phyloP scores from a whole-genome alignment of 2,797 vertebrate genomes.

The Girardinus metallicus region DNA sequence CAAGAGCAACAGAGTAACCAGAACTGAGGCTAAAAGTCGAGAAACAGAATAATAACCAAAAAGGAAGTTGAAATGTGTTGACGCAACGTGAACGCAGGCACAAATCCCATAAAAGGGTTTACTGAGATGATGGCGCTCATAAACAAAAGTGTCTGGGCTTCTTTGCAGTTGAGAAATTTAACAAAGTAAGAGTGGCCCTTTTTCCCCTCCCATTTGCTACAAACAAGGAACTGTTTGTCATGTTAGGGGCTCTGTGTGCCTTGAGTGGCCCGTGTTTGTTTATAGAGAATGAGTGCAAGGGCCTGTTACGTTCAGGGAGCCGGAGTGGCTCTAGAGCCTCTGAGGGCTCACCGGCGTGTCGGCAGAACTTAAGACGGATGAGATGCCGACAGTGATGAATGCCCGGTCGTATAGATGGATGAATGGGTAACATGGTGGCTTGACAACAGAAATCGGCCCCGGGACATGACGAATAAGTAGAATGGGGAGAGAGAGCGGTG shows the following conservation, averaged over 20 bases:
- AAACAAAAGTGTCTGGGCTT: slow-evolving; percentile 57
- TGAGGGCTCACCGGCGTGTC: slow-evolving; percentile 54
- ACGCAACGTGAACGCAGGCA: slow-evolving; percentile 37
- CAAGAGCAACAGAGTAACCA: slow-evolving; percentile 51
- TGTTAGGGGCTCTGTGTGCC: slow-evolving; percentile 65
- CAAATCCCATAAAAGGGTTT: slow-evolving; percentile 13
- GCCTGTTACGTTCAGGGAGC: slow-evolving; percentile 71
- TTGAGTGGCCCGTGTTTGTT: slow-evolving; percentile 83
- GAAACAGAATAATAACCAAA: slow-evolving; percentile 59
- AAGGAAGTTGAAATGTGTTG: slow-evolving; percentile 58
- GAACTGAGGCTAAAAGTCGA: slow-evolving; percentile 21
- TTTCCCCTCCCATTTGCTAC: slow-evolving; percentile 22
- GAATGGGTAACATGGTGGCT: slow-evolving; percentile 79
- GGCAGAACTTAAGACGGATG: slow-evolving; percentile 79
- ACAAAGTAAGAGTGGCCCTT: slow-evolving; percentile 53
- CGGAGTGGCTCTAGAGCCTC: slow-evolving; percentile 66
- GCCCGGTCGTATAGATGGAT: slow-evolving; percentile 71
- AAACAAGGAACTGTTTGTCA: slow-evolving; percentile 73
- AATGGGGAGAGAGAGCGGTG: slow-evolving; percentile 16
- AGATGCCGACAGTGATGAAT: slow-evolving; percentile 80
- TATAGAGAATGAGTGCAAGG: slow-evolving; percentile 77
- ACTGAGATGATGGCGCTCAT: slow-evolving; percentile 25
- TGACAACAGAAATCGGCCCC: slow-evolving; percentile 71
- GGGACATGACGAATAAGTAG: slow-evolving; percentile 69
- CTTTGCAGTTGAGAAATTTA: slow-evolving; percentile 53